Percentiles rank a stretch among this genome's conserved stretches.
Conservation (phyloP, 2,113 vertebrate species). For the Greenwoodochromis staneri region DNA sequence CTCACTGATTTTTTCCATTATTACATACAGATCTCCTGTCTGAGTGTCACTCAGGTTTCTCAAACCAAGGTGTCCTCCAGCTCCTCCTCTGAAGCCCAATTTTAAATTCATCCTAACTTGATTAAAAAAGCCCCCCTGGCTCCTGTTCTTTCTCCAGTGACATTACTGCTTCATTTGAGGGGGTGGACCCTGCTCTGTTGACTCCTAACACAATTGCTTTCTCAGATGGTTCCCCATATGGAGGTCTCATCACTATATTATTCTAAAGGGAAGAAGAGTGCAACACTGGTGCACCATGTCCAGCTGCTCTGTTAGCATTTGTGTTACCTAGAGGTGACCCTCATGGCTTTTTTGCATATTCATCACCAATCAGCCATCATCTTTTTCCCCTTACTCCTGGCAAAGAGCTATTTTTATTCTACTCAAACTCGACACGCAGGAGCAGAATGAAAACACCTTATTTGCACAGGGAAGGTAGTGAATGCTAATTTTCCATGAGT, state of each 20-base stretch:
- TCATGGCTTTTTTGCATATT: constrained; percentile 56
- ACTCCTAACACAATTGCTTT: constrained; percentile 63
- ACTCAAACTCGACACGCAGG: constrained; percentile 1
- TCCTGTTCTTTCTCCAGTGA: constrained; percentile 4
- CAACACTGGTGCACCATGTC: constrained; percentile 27
- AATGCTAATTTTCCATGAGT: background rate
- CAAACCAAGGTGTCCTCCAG: background rate
- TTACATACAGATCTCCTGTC: background rate
- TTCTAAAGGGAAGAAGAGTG: constrained; percentile 32
- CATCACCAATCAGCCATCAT: constrained; percentile 37
- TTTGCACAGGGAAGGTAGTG: background rate
- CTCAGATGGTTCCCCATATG: constrained; percentile 64
- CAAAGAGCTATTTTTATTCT: constrained; percentile 49
- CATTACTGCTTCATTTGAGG: constrained; percentile 24
- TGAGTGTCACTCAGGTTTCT: background rate
- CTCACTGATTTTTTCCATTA: background rate
- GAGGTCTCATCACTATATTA: constrained; percentile 33
- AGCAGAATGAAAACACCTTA: constrained; percentile 5
- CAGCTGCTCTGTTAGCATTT: constrained; percentile 59
- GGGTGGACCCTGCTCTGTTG: constrained; percentile 53
- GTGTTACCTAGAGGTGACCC: constrained; percentile 67
- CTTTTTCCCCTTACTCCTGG: background rate
- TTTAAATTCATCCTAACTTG: constrained; percentile 13
- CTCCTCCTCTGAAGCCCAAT: background rate
- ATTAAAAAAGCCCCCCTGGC: constrained; percentile 15